phyloP scores from a whole-genome alignment of 2,888 invertebrate genomes.

The Andricus curvator region DNA sequence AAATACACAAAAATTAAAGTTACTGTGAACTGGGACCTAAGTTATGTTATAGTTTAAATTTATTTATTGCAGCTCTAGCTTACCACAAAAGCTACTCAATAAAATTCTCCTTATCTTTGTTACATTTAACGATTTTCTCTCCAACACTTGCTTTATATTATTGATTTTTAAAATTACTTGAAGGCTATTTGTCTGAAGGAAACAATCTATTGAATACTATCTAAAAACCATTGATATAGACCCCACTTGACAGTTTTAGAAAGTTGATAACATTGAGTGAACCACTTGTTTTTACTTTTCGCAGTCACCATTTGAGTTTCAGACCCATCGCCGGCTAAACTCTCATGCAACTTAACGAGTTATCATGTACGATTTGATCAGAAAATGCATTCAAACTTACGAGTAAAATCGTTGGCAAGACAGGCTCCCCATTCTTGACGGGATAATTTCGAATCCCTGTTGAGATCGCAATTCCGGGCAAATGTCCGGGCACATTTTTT shows the following conservation, averaged over 20 bases:
- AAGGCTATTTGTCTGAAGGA: constrained; percentile 15
- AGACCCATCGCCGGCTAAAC: constrained; percentile 6
- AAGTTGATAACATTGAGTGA: constrained; percentile 30
- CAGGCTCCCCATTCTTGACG: constrained; percentile 93
- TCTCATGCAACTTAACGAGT: not conserved
- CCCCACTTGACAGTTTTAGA: constrained; percentile 23
- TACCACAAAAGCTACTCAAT: not conserved
- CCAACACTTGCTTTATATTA: not conserved
- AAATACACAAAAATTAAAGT: no score
- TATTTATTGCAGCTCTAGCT: not conserved
- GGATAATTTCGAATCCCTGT: constrained; percentile 89
- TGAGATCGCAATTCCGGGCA: constrained; percentile 91
- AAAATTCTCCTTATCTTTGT: not conserved
- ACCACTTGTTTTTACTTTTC: constrained; percentile 16
- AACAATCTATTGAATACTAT: constrained; percentile 21
- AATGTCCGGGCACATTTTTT: constrained; percentile 94
- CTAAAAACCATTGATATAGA: constrained; percentile 24
- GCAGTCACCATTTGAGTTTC: not conserved
- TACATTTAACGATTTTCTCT: not conserved
- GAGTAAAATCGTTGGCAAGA: constrained; percentile 89
- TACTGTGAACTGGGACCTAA: no score
- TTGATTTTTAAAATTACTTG: not conserved
- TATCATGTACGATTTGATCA: not conserved
- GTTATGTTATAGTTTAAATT: no score
- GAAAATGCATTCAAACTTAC: constrained; percentile 81